A percentile compares a stretch with the other conserved stretches of the same genome.
Conservation (phyloP, 2,797 vertebrate species). For the Champsocephalus gunnari region DNA sequence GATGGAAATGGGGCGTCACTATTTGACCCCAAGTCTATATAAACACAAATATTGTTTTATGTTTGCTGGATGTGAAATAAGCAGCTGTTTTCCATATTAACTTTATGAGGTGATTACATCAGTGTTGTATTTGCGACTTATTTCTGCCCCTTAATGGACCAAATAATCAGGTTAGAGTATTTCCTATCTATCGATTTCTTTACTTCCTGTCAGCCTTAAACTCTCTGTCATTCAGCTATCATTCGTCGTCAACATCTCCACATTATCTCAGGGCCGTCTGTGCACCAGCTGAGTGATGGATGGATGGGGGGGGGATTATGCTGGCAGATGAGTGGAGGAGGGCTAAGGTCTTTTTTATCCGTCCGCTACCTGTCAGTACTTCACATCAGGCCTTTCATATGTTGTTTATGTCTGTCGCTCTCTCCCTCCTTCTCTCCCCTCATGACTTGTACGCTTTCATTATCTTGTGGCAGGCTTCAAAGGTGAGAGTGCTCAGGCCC, state of each 20-base stretch:
- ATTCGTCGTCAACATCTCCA: constrained; percentile 30
- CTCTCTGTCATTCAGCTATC: constrained; percentile 32
- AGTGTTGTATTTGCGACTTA: not conserved
- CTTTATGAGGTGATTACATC: not conserved
- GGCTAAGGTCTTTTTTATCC: constrained; percentile 65
- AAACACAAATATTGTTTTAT: not conserved
- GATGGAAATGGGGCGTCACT: no score
- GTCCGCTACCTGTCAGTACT: constrained; percentile 64
- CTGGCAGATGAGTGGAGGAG: constrained; percentile 54
- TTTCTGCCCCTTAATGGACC: not conserved
- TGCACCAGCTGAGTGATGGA: constrained; percentile 65
- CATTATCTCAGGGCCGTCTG: constrained; percentile 49
- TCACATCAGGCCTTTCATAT: constrained; percentile 48
- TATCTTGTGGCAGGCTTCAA: constrained; percentile 54
- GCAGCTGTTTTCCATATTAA: not conserved
- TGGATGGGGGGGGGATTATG: constrained; percentile 45
- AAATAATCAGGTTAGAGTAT: not conserved
- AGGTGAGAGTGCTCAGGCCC: constrained; percentile 55
- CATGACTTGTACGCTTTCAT: constrained; percentile 47
- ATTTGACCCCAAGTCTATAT: not conserved
- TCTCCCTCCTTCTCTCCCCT: constrained; percentile 19
- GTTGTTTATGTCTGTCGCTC: constrained; percentile 14
- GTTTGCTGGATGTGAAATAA: not conserved
- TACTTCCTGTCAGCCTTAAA: not conserved
- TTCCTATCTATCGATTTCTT: not conserved